phyloP scores from a whole-genome alignment of 2,797 vertebrate species.

The Enteromius paludinosus region DNA sequence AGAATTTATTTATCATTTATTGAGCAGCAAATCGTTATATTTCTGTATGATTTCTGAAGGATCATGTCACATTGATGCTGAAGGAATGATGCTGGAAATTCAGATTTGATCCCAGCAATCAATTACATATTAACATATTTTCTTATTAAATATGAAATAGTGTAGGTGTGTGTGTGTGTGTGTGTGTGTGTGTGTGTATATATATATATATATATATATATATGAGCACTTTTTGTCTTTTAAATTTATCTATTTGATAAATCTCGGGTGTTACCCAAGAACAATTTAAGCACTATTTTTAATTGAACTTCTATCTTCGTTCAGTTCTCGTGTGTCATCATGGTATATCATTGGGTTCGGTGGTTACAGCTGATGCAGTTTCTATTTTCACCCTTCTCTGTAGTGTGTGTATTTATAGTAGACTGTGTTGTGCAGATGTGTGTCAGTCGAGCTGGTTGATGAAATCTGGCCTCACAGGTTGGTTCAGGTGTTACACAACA shows the following conservation, averaged over 20 bases:
- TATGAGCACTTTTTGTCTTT: neutral
- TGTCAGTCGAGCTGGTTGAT: neutral
- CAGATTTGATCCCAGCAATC: neutral
- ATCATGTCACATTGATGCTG: neutral
- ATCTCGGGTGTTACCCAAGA: neutral
- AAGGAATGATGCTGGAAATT: neutral
- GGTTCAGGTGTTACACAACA: slow-evolving; percentile 13
- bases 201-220: neutral
- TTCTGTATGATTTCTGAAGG: neutral
- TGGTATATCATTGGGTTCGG: neutral
- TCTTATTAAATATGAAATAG: neutral
- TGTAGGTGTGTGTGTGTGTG: too few species aligned
- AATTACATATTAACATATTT: neutral
- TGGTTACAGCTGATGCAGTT: neutral
- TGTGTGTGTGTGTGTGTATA: too few species aligned
- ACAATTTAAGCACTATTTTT: neutral
- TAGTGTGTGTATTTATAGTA: slow-evolving; percentile 14
- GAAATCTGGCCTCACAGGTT: slow-evolving; percentile 23
- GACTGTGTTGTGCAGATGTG: neutral
- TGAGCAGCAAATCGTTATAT: neutral
- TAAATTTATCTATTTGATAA: neutral
- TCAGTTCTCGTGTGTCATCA: neutral
- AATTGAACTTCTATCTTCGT: neutral
- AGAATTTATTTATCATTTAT: neutral
- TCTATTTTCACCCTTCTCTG: neutral